A percentile compares a stretch with the other conserved stretches of the same genome.
Conservation (phyloP, 2,797 vertebrate genomes). For the Ctenosaura bakeri region DNA sequence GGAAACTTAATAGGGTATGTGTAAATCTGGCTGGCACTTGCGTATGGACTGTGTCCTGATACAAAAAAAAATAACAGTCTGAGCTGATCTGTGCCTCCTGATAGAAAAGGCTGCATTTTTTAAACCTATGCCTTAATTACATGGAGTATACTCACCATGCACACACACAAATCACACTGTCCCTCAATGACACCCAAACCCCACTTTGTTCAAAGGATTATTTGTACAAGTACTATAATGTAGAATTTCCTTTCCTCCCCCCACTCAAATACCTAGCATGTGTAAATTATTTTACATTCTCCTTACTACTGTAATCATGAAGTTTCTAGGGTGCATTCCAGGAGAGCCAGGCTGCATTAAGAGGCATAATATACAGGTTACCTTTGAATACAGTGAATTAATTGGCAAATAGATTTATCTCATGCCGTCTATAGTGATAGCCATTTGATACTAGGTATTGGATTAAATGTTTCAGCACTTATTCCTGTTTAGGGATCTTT, state of each 20-base stretch:
- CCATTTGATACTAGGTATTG: slow-evolving; percentile 79
- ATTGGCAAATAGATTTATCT: slow-evolving; percentile 83
- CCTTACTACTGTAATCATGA: slow-evolving; percentile 72
- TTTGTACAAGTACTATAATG: slow-evolving; percentile 61
- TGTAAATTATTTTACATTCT: slow-evolving; percentile 58
- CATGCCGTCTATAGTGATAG: slow-evolving; percentile 76
- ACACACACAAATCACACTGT: too few species aligned
- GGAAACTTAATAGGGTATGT: not conserved
- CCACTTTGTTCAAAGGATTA: slow-evolving; percentile 64
- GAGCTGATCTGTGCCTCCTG: too few species aligned
- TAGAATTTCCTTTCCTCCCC: not conserved
- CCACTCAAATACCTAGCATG: slow-evolving; percentile 46
- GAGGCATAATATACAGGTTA: slow-evolving; percentile 74
- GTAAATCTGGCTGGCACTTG: not conserved
- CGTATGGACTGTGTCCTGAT: not conserved
- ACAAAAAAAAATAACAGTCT: not conserved
- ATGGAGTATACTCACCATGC: not conserved
- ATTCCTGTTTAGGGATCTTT: slow-evolving; percentile 80
- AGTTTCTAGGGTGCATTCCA: slow-evolving; percentile 70
- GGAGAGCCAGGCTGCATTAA: slow-evolving; percentile 75
- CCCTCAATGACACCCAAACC: slow-evolving; percentile 20
- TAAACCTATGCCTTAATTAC: slow-evolving; percentile 45
- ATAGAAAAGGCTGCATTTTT: not conserved
- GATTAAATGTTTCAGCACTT: slow-evolving; percentile 89
- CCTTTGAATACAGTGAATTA: slow-evolving; percentile 80